Percentiles rank a stretch among this genome's conserved stretches.
phyloP scores from a whole-genome alignment of 2,113 vertebrate genomes.

The Maylandia zebra region DNA sequence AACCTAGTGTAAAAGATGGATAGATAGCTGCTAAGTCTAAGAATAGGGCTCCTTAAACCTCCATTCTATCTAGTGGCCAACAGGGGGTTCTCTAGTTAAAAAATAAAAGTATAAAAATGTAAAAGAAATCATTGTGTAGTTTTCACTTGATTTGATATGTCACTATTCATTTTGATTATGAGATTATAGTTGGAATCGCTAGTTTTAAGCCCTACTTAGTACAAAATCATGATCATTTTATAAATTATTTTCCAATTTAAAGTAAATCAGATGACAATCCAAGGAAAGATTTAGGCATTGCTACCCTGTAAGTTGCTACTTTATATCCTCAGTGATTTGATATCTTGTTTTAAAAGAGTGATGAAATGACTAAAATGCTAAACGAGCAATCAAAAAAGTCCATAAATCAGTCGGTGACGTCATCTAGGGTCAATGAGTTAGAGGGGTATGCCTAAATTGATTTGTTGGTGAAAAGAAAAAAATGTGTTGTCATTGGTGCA shows the following conservation, averaged over 20 bases:
- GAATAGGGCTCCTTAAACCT: not conserved
- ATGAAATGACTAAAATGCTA: not conserved
- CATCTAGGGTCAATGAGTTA: not conserved
- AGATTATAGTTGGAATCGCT: not conserved
- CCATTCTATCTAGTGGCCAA: not conserved
- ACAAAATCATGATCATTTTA: not conserved
- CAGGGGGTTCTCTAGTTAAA: not conserved
- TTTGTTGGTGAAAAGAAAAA: not conserved
- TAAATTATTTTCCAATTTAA: not conserved
- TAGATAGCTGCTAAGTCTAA: not conserved
- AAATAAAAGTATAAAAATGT: not conserved
- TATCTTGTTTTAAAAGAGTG: not conserved
- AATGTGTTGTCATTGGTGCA: not conserved
- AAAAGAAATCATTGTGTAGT: not conserved
- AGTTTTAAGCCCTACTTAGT: not conserved
- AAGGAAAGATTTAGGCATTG: not conserved
- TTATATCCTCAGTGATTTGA: not conserved
- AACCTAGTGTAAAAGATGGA: not conserved
- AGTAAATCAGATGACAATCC: not conserved
- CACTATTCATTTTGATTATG: not conserved
- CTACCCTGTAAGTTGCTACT: not conserved
- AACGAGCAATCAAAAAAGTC: not conserved
- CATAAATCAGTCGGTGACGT: not conserved
- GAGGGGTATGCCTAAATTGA: not conserved
- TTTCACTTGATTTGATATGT: not conserved